These are phyloP conservation scores for Lasioglossum lativentre DNA, from an alignment of 2,888 invertebrate genomes.

Conservation along the genomic window DNA sequence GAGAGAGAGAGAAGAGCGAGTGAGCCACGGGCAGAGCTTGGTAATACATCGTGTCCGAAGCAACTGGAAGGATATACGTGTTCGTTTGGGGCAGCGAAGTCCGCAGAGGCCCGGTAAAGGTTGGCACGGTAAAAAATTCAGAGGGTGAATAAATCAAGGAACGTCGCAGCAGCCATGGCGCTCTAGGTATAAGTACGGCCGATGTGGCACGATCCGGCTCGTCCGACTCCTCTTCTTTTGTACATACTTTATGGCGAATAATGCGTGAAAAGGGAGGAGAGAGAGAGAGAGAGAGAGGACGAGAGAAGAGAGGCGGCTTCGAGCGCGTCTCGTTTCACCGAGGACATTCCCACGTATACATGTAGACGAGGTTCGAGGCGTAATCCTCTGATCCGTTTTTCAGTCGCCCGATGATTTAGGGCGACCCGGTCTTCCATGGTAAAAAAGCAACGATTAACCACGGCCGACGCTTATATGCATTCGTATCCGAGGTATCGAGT, in stretches of 20 bases:
- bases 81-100: conserved; percentile 67
- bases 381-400: conserved; percentile 61
- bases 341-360: conserved; percentile 49
- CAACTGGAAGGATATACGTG: conserved; percentile 59
- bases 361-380: conserved; percentile 29
- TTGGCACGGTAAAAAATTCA: conserved; percentile 79
- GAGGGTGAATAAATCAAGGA: conserved; percentile 82
- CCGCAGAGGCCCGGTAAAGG: conserved; percentile 64
- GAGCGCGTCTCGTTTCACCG: conserved; percentile 48
- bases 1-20: neutral
- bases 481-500: neutral
- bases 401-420: conserved; percentile 45
- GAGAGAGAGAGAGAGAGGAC: too few species aligned
- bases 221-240: conserved; percentile 56
- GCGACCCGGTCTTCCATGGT: conserved; percentile 43
- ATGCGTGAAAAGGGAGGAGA: conserved; percentile 66
- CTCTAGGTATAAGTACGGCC: conserved; percentile 76
- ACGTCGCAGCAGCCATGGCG: conserved; percentile 71
- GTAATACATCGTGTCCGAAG: conserved; percentile 63
- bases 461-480: conserved; percentile 29
- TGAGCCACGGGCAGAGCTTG: conserved; percentile 10
- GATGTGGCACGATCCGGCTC: conserved; percentile 47
- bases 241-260: conserved; percentile 73
- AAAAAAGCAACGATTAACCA: conserved; percentile 55
- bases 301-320: conserved; percentile 44